Base-by-base conservation (phyloP, 2,113 vertebrate genomes). In the Mesocricetus auratus region DNA sequence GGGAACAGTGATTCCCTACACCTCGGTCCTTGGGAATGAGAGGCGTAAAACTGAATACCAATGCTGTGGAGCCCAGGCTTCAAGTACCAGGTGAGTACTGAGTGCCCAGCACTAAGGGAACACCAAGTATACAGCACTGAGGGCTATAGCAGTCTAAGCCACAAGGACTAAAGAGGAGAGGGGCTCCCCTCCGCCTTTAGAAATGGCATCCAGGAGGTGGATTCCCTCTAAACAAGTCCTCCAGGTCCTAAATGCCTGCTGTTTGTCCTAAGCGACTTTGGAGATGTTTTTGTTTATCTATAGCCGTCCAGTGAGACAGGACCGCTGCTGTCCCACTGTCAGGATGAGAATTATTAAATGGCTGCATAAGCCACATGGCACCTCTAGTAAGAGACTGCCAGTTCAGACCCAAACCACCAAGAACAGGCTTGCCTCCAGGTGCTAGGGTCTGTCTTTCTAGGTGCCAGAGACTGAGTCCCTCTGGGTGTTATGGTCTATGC, bases 41-140 rank as follows among this genome's bases (percentile, higher is more conserved):
- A 11, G 39, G 4, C 5, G 5, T 39, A 6, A 36, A 0, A 22
- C 56, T 2, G 0, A 85, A 15, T 9, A 13, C 68, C 39, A 1
- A 5, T 33, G 50, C 53, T 53, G 13, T 1, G 36, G 71, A 29
- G 9, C 58, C n/a, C 60, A 62, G 50, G 60, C 39, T 3, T 9
- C 17, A 2, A 12, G 78, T n/a, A 1, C 47, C 13, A 1, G 26
- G n/a, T 29, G 11, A 73, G 62, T 47, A 50, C 36, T 17, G 47
- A 71, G 64, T 7, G 58, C 7, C 1, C 22, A 69, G 36, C 33
- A 2, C 77, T 3, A 7, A 85, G 26, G 22, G 15, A 56, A 29
- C 21, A 17, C 36, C 0, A 6, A 71, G 62, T 21, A 71, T 26
- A 0, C 19, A 69, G 19, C 47, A 1, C 82, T 45, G 39, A 86